Evolutionary conservation across 2,888 invertebrate genomes (phyloP), one percentile per base, ranked within the genome.

Genomic region (Amphipoea lucens): DNA sequence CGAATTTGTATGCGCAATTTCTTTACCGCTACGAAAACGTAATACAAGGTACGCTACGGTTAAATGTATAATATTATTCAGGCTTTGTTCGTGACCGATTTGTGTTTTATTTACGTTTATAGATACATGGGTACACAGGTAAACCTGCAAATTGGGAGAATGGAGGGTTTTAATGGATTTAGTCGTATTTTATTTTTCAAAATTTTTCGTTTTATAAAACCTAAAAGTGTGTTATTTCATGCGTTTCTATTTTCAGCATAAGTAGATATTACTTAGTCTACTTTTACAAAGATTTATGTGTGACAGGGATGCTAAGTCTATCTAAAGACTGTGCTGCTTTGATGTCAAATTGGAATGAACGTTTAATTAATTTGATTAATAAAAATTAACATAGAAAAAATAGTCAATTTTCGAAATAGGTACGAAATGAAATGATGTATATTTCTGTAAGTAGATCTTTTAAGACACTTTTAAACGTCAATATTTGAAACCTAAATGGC

Each of bases 31-130:
- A 66, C 12, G 14, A 71, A 74, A 81, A 42, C n/a, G 23, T 66
- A 70, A 48, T 17, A 78, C 42, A 68, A 51, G 14, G 29, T 23
- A 45, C 36, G 36, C 48, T 48, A 62, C 6, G 54, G 17, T 17
- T 48, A 51, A 65, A 78, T 63, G n/a, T 70, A 70, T 62, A 48
- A 23, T 48, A 74, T 48, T 63, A 48, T 82, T 70, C 70, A 78
- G n/a, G 42, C 36, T 62, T 23, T n/a, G 63, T 70, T 71, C 73
- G 66, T 70, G 66, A 82, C 77, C 45, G 48, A 71, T 63, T 71
- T 48, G 29, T 71, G 14, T 62, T 66, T n/a, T 70, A 36, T 74
- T 62, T 45, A 54, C 14, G 36, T 70, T 36, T 17, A 3, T 11
- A 60, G 20, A 60, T n/a, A 60, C 7, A 45, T 36, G 11, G 4